phyloP scores from a whole-genome alignment of 2,888 invertebrate species.

The Eutolmus rufibarbis region DNA sequence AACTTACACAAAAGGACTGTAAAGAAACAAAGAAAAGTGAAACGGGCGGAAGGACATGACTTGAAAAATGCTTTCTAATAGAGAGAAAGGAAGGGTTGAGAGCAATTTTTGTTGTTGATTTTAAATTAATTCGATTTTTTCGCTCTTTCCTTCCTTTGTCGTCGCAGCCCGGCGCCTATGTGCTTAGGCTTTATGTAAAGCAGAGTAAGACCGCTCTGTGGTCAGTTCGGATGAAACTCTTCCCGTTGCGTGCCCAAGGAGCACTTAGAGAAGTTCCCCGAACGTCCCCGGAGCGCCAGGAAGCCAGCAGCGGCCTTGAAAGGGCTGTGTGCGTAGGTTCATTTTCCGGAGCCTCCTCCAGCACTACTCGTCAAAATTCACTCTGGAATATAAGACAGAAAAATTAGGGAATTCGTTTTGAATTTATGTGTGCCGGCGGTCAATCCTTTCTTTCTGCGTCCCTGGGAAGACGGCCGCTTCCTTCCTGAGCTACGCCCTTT shows the following conservation, averaged over 20 bases:
- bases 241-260: not conserved
- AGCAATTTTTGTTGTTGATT: conserved; percentile 46
- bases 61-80: conserved; percentile 47
- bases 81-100: conserved; percentile 40
- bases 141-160: conserved; percentile 31
- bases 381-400: not conserved
- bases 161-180: not conserved
- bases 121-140: conserved; percentile 47
- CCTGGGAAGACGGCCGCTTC: not conserved
- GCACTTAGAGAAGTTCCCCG: not conserved
- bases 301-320: not conserved
- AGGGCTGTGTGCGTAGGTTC: not conserved
- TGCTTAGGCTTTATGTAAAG: conserved; percentile 13
- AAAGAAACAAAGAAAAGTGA: conserved; percentile 43
- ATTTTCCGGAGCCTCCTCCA: not conserved
- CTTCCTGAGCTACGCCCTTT: not conserved
- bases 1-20: conserved; percentile 39
- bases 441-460: not conserved
- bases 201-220: not conserved
- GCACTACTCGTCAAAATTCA: not conserved
- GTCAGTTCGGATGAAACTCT: not conserved
- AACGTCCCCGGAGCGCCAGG: not conserved
- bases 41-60: conserved; percentile 48
- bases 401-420: conserved; percentile 9
- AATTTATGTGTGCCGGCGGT: conserved; percentile 6